phyloP scores from a whole-genome alignment of 1,140 invertebrate genomes.

The Phenacoccus solenopsis region DNA sequence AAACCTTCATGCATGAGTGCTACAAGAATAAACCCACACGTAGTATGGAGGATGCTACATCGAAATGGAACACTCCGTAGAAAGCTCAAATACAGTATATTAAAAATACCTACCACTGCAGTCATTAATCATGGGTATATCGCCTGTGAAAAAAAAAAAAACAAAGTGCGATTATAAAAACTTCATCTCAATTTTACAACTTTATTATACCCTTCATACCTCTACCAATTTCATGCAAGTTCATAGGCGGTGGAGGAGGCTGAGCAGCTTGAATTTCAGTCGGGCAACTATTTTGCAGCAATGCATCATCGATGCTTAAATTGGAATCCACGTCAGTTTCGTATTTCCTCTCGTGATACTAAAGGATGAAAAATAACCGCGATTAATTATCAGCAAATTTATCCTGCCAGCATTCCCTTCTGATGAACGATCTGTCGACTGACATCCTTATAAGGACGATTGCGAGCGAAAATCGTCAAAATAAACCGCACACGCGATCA shows the following conservation, averaged over 20 bases:
- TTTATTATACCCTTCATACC: background rate
- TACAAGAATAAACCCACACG: too few species aligned
- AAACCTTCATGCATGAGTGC: too few species aligned
- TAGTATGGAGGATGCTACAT: too few species aligned
- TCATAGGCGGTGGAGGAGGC: background rate
- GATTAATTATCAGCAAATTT: background rate
- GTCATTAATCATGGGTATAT: conserved; percentile 56
- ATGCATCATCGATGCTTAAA: background rate
- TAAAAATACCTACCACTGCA: conserved; percentile 38
- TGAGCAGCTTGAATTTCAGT: background rate
- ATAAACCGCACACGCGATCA: background rate
- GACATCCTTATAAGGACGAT: background rate
- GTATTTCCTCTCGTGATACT: conserved; percentile 6
- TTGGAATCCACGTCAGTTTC: background rate
- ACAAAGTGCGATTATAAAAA: background rate
- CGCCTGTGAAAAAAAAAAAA: conserved; percentile 38
- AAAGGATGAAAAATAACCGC: background rate
- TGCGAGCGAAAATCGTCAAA: background rate
- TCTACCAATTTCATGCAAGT: background rate
- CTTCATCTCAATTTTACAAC: background rate
- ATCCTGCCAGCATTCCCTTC: too few species aligned
- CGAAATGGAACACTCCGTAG: too few species aligned
- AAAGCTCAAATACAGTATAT: too few species aligned
- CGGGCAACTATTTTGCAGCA: background rate
- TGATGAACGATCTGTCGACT: background rate